These are phyloP conservation scores for Empidonax alnorum DNA, from an alignment of 2,113 vertebrate species.

Conservation along the genomic window DNA sequence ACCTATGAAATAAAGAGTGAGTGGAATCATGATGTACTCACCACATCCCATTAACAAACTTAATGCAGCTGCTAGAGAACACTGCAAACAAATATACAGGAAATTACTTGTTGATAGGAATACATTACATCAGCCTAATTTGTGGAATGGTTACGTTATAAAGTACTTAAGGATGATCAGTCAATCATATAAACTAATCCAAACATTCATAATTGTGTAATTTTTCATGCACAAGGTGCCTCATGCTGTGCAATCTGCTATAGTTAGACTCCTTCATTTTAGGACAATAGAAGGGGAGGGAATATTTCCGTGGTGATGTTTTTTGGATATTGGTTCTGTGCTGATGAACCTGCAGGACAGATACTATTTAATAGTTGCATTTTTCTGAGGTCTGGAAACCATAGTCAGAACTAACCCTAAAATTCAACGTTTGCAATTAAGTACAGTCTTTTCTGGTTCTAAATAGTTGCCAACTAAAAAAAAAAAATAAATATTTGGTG, in stretches of 20 bases:
- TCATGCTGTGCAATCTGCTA: not conserved
- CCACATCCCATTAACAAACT: conserved; percentile 11
- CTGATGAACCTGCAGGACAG: not conserved
- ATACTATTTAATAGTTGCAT: not conserved
- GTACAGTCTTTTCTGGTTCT: not conserved
- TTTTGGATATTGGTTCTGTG: not conserved
- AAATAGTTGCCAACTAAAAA: not conserved
- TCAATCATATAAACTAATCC: conserved; percentile 24
- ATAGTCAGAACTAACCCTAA: not conserved
- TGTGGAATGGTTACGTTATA: conserved; percentile 10
- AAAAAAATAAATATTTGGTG: not conserved
- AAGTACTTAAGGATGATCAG: conserved; percentile 44
- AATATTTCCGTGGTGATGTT: not conserved
- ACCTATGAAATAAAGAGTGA: conserved; percentile 80
- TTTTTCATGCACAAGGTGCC: conserved; percentile 5
- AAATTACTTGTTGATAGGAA: conserved; percentile 50
- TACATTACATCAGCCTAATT: conserved; percentile 39
- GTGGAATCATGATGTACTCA: not conserved
- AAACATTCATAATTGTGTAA: conserved; percentile 39
- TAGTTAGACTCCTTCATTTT: conserved; percentile 3
- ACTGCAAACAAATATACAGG: conserved; percentile 30
- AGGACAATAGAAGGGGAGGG: not conserved
- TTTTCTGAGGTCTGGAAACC: not conserved
- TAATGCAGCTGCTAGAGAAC: conserved; percentile 41
- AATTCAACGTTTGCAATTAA: not conserved